Evolutionary conservation across 2,888 invertebrate species (phyloP), one percentile per base, ranked within the genome.

Genomic region (Pristionchus exspectatus): DNA sequence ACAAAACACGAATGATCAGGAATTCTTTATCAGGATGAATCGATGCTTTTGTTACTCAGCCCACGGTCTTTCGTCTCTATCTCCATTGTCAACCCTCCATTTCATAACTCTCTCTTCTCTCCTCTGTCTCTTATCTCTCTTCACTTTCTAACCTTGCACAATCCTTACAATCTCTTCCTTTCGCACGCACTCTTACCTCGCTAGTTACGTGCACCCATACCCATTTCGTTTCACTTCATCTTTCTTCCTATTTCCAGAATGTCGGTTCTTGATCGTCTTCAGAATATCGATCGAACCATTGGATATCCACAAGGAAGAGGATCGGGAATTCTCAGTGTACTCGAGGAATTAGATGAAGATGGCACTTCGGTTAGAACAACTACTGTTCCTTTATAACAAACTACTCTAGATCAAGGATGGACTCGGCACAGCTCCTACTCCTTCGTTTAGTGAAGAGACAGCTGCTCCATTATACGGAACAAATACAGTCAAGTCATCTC

Each of bases 51-150:
- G 33, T 69, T 27, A 74, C 38, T 74, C 74, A 74, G 0, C 74
- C 30, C 21, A 38, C 74, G 21, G 38, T 74, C 18, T 74, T 74
- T 74, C 74, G 74, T 74, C 74, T 9, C 38, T 74, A 0, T 30
- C 33, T 4, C 30, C 16, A 56, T 21, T 56, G 56, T n/a, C 69
- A 21, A 27, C 81, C 50, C 27, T 81, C 50, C 50, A 18, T 81
- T 81, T 81, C 81, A 50, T 54, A 81, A 81, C 50, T 27, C 27
- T n/a, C 81, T 54, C 50, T 81, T 12, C n/a, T 27, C 50, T 44
- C 50, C 81, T 81, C 81, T 10, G 74, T 74, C 33, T 74, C 74
- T 74, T 38, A 38, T 38, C 14, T 81, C 74, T 74, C 74, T 74
- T 10, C 74, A 7, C 74, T 74, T 33, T 14, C 81, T 81, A 0